Conservation (phyloP, 2,888 invertebrate genomes). For the Sphaerophoria rueppellii region DNA sequence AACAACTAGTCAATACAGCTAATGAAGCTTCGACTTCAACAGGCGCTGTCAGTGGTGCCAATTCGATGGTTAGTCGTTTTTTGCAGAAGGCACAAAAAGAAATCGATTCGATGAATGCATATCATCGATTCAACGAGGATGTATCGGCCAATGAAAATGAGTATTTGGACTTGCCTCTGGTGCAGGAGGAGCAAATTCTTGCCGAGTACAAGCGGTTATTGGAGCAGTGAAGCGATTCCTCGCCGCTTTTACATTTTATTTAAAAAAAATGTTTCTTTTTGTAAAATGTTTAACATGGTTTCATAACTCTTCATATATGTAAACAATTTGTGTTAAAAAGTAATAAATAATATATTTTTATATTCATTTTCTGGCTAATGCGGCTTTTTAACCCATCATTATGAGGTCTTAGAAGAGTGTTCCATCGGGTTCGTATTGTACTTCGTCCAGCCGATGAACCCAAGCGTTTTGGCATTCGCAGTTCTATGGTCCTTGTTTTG, state of each 20-base stretch:
- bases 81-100: constrained; percentile 77
- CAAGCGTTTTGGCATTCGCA: too few species aligned
- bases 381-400: too few species aligned
- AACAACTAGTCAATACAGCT: constrained; percentile 76
- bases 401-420: too few species aligned
- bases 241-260: background rate
- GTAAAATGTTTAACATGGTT: too few species aligned
- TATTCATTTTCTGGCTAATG: too few species aligned
- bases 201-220: constrained; percentile 86
- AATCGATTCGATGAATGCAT: constrained; percentile 82
- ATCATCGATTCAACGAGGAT: constrained; percentile 85
- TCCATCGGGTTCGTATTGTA: too few species aligned
- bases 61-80: constrained; percentile 74
- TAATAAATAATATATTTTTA: too few species aligned
- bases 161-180: constrained; percentile 87
- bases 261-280: background rate
- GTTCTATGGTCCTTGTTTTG: too few species aligned
- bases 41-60: constrained; percentile 56
- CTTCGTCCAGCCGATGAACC: too few species aligned
- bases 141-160: constrained; percentile 86
- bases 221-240: constrained; percentile 75
- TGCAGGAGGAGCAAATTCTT: constrained; percentile 87
- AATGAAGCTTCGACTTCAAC: constrained; percentile 75
- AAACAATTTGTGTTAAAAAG: too few species aligned
- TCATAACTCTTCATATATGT: too few species aligned